Evolutionary conservation across 1,140 invertebrate species (phyloP).

Genomic region (Philaenus spumarius): DNA sequence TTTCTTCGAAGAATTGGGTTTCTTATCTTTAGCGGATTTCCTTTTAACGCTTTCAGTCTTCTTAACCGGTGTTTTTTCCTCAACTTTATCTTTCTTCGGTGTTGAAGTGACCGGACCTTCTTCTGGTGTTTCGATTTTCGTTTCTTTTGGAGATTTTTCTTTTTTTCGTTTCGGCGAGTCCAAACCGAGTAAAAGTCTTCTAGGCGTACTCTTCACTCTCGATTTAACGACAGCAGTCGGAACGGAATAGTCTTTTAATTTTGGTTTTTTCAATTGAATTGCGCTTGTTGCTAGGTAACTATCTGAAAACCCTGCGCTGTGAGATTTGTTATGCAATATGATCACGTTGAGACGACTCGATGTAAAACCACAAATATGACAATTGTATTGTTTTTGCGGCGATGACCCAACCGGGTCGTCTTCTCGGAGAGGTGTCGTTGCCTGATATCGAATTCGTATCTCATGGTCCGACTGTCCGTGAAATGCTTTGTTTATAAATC

Average conservation of each 20-base stretch:
- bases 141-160: neutral
- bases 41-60: constrained; percentile 18
- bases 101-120: neutral
- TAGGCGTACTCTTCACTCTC: too few relatives aligned
- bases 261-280: too few relatives aligned
- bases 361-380: constrained; percentile 55
- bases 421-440: constrained; percentile 24
- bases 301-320: constrained; percentile 40
- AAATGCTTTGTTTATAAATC: constrained; percentile 37
- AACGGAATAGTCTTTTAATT: too few relatives aligned
- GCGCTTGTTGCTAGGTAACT: constrained; percentile 9
- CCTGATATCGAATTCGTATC: constrained; percentile 50
- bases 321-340: constrained; percentile 59
- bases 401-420: constrained; percentile 6
- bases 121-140: neutral
- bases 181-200: too few relatives aligned
- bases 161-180: too few relatives aligned
- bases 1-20: constrained; percentile 14
- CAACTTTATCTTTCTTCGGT: constrained; percentile 10
- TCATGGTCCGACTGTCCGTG: constrained; percentile 52
- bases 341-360: constrained; percentile 59
- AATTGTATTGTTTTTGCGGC: constrained; percentile 48
- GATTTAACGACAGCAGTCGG: too few relatives aligned
- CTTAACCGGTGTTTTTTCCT: constrained; percentile 6
- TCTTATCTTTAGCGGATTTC: constrained; percentile 15